These are phyloP conservation scores for Hypena proboscidalis DNA, from an alignment of 2,888 invertebrate genomes.

Conservation along the genomic window DNA sequence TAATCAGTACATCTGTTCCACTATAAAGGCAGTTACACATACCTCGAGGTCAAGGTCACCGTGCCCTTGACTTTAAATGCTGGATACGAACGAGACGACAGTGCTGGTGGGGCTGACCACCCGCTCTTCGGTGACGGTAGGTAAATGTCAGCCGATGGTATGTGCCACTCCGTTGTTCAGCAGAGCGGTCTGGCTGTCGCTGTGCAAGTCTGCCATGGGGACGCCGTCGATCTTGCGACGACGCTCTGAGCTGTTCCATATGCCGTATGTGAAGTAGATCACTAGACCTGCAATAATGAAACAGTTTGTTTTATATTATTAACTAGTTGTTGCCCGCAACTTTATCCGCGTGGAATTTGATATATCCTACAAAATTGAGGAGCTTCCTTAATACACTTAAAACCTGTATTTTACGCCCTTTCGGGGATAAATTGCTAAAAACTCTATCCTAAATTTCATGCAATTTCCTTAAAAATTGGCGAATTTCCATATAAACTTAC, in stretches of 20 bases:
- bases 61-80: no score
- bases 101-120: slow-evolving; percentile 62
- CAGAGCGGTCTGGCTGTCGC: slow-evolving; percentile 70
- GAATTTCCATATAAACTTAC: no score
- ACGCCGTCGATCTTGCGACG: slow-evolving; percentile 58
- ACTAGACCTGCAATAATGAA: slow-evolving; percentile 83
- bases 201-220: slow-evolving; percentile 65
- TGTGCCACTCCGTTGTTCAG: slow-evolving; percentile 58
- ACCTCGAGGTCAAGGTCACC: slow-evolving; percentile 6
- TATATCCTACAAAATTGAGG: no score
- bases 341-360: no score
- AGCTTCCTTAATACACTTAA: no score
- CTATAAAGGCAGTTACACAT: not conserved
- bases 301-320: not conserved
- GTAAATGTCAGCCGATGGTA: slow-evolving; percentile 66
- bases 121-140: slow-evolving; percentile 13
- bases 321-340: no score
- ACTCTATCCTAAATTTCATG: no score
- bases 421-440: no score
- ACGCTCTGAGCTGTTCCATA: slow-evolving; percentile 87
- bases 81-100: slow-evolving; percentile 70
- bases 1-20: no score
- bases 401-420: no score
- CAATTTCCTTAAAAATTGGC: no score
- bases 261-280: slow-evolving; percentile 90